Conservation (phyloP, 2,888 invertebrate genomes). For the Notocelia uddmanniana region DNA sequence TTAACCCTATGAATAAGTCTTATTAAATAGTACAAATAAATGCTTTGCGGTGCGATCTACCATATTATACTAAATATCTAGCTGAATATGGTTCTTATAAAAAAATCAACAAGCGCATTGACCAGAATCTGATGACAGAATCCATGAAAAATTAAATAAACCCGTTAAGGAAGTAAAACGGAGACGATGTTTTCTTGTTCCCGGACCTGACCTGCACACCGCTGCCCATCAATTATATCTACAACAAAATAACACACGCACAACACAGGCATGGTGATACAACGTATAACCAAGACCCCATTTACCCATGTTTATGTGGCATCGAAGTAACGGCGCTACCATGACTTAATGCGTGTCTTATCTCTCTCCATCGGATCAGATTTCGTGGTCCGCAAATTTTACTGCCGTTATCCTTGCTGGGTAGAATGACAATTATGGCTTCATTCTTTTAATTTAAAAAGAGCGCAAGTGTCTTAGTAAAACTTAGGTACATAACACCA, state of each 20-base stretch:
- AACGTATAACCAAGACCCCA: slow-evolving; percentile 6
- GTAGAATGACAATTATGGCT: slow-evolving; percentile 41
- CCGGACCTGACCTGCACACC: slow-evolving; percentile 1
- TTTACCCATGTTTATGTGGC: slow-evolving; percentile 27
- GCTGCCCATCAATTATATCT: neutral
- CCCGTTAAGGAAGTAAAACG: neutral
- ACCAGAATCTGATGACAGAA: too few species aligned
- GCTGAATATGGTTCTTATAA: too few species aligned
- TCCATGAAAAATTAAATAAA: neutral
- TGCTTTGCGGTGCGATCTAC: too few species aligned
- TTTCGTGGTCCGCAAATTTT: slow-evolving; percentile 63
- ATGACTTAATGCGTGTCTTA: slow-evolving; percentile 44
- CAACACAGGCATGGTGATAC: slow-evolving; percentile 9
- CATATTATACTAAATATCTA: too few species aligned
- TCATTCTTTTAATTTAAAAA: neutral
- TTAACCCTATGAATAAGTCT: too few species aligned
- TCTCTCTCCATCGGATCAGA: slow-evolving; percentile 59
- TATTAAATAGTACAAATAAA: too few species aligned
- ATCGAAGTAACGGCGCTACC: slow-evolving; percentile 49
- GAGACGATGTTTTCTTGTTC: neutral
- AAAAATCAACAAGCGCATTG: too few species aligned
- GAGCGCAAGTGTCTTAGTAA: neutral
- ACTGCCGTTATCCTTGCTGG: slow-evolving; percentile 48
- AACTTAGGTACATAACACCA: neutral
- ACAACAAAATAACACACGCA: slow-evolving; percentile 14